Conservation (phyloP, 1,140 invertebrate genomes). For the Temnothorax curvispinosus region DNA sequence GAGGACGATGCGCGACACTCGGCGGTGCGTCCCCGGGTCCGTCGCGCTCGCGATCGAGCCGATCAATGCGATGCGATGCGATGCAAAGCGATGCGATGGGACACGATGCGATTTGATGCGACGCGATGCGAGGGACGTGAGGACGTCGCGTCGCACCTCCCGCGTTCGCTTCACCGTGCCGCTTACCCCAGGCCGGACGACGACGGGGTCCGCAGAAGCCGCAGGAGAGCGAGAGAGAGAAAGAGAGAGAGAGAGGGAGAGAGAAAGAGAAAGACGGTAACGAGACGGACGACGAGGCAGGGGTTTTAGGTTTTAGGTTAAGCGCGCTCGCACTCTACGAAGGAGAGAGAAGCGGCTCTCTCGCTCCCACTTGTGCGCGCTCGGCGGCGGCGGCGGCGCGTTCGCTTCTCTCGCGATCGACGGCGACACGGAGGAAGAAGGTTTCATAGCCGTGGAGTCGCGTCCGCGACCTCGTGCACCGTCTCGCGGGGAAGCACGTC, state of each 20-base stretch:
- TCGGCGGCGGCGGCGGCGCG: conserved; percentile 10
- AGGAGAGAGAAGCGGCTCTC: conserved; percentile 2
- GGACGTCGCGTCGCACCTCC: not conserved
- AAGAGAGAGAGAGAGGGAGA: too few species aligned
- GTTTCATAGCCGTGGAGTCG: not conserved
- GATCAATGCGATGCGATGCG: not conserved
- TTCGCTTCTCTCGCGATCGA: conserved; percentile 34
- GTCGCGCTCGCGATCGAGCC: conserved; percentile 10
- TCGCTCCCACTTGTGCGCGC: conserved; percentile 19
- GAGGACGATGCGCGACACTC: not conserved
- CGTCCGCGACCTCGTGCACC: not conserved
- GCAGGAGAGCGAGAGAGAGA: not conserved
- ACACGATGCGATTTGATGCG: not conserved
- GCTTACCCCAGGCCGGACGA: not conserved
- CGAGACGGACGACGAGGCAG: not conserved
- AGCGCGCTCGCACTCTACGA: conserved; percentile 30
- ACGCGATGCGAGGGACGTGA: not conserved
- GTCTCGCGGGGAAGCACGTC: not conserved
- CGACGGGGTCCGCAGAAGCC: not conserved
- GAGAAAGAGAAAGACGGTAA: not conserved
- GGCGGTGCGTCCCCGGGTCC: conserved; percentile 9
- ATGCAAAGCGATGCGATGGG: not conserved
- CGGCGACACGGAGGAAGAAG: not conserved
- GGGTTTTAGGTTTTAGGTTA: conserved; percentile 38
- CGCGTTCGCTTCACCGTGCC: not conserved